Base-by-base conservation (phyloP, 2,113 vertebrate genomes). In the Bubo scandiacus region DNA sequence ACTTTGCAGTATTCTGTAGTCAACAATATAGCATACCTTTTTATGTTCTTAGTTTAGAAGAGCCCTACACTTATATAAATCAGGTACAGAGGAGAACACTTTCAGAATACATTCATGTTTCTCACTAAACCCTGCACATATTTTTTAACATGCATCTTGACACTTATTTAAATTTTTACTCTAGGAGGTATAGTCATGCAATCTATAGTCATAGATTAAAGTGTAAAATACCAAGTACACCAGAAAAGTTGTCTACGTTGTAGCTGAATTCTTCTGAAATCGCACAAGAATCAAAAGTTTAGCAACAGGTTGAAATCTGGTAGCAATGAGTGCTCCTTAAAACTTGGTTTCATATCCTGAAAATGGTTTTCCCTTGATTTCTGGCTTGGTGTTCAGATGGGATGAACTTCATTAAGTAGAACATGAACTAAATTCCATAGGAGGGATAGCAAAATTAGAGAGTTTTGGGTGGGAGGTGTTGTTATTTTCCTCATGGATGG, bases 1-100 rank as follows among this genome's bases (percentile, higher is more conserved):
- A 98, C 97, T 98, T 98, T 97, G 98, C 97, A 96, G 98, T 97
- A 95, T 98, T 98, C 96, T 98, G 97, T 98, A 98, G 98, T 98
- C 98, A 98, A 98, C 97, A 97, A 91, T 98, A 97, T 98, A 98
- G 92, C 95, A 94, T 98, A 98, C 97, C 97, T 98, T 98, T 98
- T 98, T 98, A 98, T 98, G 97, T 97, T 98, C 96, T 96, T 97
- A 94, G 97, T 98, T 98, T 98, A 98, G 97, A 97, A 97, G 98
- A 96, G 86, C 97, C 97, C 88, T 91, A 97, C 83, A 91, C 97
- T 98, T 98, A 86, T 96, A 97, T 98, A 97, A 97, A 98, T 98
- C 97, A 97, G 89, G 59, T 95, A 88, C 87, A 94, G 96, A 95
- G 73, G 96, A 96, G 94, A 98, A 95, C 94, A 80, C 96, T 97